Conservation (phyloP, 2,113 vertebrate genomes). For the Etia nguti region DNA sequence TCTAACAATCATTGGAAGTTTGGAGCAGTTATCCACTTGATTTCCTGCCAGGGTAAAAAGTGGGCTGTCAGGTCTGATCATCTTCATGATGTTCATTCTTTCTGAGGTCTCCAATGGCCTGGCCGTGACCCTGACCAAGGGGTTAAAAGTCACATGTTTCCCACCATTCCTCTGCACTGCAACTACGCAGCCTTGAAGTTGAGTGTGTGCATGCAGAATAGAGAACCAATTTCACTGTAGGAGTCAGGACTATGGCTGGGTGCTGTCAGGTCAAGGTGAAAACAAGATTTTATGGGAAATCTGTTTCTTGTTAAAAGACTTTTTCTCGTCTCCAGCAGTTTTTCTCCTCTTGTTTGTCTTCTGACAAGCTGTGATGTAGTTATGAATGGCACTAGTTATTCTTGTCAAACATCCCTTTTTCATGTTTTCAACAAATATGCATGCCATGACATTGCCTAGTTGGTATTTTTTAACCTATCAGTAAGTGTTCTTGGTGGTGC, state of each 20-base stretch:
- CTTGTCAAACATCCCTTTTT: neutral
- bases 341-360: neutral
- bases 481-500: neutral
- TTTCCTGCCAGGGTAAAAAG: slow-evolving; percentile 49
- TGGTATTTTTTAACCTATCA: neutral
- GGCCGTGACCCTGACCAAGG: slow-evolving; percentile 15
- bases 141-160: slow-evolving; percentile 60
- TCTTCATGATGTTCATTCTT: slow-evolving; percentile 14
- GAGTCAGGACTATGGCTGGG: slow-evolving; percentile 1
- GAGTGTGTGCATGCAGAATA: slow-evolving; percentile 15
- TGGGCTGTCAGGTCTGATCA: slow-evolving; percentile 34
- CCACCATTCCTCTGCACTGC: slow-evolving; percentile 26
- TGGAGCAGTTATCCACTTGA: slow-evolving; percentile 40
- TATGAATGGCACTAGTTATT: slow-evolving; percentile 2
- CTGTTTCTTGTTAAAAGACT: slow-evolving; percentile 47
- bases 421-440: neutral
- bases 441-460: neutral
- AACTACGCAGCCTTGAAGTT: slow-evolving; percentile 8
- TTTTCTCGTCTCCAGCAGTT: slow-evolving; percentile 1
- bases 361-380: slow-evolving; percentile 24
- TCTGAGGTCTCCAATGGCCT: slow-evolving; percentile 31
- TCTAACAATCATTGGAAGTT: neutral
- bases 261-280: slow-evolving; percentile 36
- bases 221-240: slow-evolving; percentile 31
- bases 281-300: slow-evolving; percentile 54